Evolutionary conservation across 2,888 invertebrate genomes (phyloP).

Genomic region (Muschampia plurimacula): DNA sequence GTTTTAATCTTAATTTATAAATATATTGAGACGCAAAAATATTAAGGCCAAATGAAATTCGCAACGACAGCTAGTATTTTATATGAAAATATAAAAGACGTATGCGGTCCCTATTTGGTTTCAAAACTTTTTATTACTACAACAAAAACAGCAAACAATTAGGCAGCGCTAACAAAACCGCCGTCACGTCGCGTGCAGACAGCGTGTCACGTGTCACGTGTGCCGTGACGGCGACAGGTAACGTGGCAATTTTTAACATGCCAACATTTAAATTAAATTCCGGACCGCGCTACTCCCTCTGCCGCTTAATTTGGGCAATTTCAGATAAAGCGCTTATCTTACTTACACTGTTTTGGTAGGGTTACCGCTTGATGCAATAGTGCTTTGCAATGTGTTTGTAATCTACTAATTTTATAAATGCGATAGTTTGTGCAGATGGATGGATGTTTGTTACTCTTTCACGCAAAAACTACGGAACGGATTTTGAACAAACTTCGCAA

Average conservation of each 20-base stretch:
- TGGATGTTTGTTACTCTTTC: too few species aligned
- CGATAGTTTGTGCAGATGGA: too few species aligned
- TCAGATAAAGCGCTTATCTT: slow-evolving; percentile 70
- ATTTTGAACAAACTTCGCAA: too few species aligned
- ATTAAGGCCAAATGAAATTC: too few species aligned
- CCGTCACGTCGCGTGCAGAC: slow-evolving; percentile 44
- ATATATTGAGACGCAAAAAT: too few species aligned
- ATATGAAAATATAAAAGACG: too few species aligned
- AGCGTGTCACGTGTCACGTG: slow-evolving; percentile 40
- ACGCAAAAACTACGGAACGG: too few species aligned
- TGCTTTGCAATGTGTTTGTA: background rate
- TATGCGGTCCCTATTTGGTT: too few species aligned
- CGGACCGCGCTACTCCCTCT: slow-evolving; percentile 45
- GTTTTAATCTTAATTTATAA: too few species aligned
- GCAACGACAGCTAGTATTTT: too few species aligned
- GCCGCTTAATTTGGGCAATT: slow-evolving; percentile 75
- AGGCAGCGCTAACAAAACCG: slow-evolving; percentile 37
- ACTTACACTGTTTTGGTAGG: slow-evolving; percentile 56
- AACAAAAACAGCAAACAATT: slow-evolving; percentile 36
- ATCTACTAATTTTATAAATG: too few species aligned
- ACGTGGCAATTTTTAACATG: slow-evolving; percentile 77
- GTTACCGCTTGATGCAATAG: slow-evolving; percentile 22
- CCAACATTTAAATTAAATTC: slow-evolving; percentile 81
- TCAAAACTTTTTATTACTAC: slow-evolving; percentile 9
- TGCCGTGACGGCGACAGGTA: slow-evolving; percentile 68